Evolutionary conservation across 1,140 invertebrate genomes (phyloP), one percentile per base, ranked within the genome.

Genomic region (Eumaeus atala): DNA sequence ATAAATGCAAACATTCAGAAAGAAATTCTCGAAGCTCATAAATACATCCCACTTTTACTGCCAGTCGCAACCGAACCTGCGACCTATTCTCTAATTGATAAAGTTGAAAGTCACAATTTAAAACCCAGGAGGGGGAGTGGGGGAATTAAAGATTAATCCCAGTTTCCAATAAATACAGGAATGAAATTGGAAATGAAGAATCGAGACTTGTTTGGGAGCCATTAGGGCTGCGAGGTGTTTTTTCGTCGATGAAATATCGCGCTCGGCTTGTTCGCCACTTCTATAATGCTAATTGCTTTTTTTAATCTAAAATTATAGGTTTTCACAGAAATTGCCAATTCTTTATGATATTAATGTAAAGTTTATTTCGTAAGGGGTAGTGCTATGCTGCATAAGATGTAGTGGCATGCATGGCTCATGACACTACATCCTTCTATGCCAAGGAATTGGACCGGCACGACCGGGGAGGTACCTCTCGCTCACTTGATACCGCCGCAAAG

Each of bases 1-100:
- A 86, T 86, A 84, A 86, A 86, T 86, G 83, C 80, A 86, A 84
- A 86, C 80, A 84, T 83, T 86, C 76, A 75, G 65, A 83, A 86
- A 86, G 80, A 86, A 82, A 83, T 84, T 83, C 78, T 81, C 76
- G 70, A 68, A 83, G 78, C 77, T 84, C 83, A 83, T 86, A 86
- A 86, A 86, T 84, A 84, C 78, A 77, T 72, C 73, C 77, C 80
- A 79, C 74, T 82, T 82, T 81, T 82, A 81, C 72, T 79, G 62
- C 73, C 70, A 10, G 33, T 9, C 40, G 14, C 55, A 54, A 55
- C 42, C 55, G 38, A 78, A 69, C 64, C 37, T 47, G 42, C 53
- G 56, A 64, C 65, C 65, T 74, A 70, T 57, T 34, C 7, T 33
- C 0, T 48, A 14, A 37, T 35, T 1, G 7, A 36, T 74, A 77